Evolutionary conservation across 2,888 invertebrate genomes (phyloP).

Genomic region (Iselma pallidipennis): DNA sequence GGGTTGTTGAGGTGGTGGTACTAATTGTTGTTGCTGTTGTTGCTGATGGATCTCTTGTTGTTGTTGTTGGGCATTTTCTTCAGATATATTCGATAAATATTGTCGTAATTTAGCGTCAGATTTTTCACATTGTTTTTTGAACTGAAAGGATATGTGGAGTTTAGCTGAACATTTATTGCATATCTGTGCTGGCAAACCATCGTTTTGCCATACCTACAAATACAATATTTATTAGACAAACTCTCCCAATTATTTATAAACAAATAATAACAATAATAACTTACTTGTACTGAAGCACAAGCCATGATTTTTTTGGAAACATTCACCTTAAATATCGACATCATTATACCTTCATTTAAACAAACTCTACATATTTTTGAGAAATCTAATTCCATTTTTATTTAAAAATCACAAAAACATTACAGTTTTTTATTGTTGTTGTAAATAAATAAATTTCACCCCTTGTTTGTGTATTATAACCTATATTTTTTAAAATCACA

Average conservation of each 20-base stretch:
- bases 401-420: not conserved
- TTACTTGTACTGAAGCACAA: conserved; percentile 56
- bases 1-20: conserved; percentile 27
- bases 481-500: not conserved
- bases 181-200: conserved; percentile 55
- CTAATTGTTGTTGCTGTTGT: conserved; percentile 24
- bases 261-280: too few relatives aligned
- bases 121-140: conserved; percentile 57
- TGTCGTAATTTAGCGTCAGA: conserved; percentile 55
- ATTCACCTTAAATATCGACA: conserved; percentile 57
- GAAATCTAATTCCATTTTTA: conserved; percentile 49
- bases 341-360: conserved; percentile 52
- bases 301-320: conserved; percentile 57
- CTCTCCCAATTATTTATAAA: too few relatives aligned
- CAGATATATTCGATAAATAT: conserved; percentile 38
- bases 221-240: too few relatives aligned
- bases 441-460: too few relatives aligned
- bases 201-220: conserved; percentile 59
- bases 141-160: conserved; percentile 56
- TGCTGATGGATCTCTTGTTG: conserved; percentile 25
- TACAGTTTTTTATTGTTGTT: not conserved
- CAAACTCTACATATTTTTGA: conserved; percentile 55
- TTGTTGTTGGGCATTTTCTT: conserved; percentile 29
- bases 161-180: conserved; percentile 57
- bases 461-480: not conserved